Conservation (phyloP, 2,797 vertebrate genomes). For the Spondyliosoma cantharus region DNA sequence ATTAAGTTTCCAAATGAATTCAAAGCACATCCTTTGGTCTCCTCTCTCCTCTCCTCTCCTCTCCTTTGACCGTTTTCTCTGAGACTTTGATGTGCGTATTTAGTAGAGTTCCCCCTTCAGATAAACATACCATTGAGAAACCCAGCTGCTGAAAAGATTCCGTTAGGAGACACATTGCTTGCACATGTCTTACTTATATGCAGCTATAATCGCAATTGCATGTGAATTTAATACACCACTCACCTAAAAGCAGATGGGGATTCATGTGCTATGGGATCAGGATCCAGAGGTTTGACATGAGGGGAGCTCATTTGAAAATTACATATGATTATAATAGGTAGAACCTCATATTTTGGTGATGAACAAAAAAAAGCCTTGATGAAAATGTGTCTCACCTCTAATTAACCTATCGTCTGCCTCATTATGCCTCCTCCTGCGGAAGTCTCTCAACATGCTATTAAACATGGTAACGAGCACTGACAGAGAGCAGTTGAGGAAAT, state of each 20-base stretch:
- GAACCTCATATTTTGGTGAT: constrained; percentile 35
- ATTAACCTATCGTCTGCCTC: constrained; percentile 61
- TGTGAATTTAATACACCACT: not conserved
- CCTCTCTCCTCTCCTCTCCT: too few relatives aligned
- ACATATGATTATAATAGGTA: constrained; percentile 15
- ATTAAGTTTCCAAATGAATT: too few relatives aligned
- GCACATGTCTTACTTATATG: not conserved
- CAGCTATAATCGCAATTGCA: not conserved
- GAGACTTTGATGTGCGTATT: not conserved
- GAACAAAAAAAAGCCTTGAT: constrained; percentile 22
- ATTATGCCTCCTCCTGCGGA: constrained; percentile 11
- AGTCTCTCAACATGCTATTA: constrained; percentile 19
- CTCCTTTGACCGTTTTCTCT: too few relatives aligned
- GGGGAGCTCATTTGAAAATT: constrained; percentile 34
- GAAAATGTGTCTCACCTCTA: constrained; percentile 48
- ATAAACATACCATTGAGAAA: not conserved
- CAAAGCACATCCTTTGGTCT: too few relatives aligned
- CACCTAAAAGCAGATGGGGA: not conserved
- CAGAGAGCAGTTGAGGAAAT: constrained; percentile 10
- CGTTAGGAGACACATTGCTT: not conserved
- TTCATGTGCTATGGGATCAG: not conserved
- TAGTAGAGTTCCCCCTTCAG: not conserved
- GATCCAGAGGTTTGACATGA: constrained; percentile 1
- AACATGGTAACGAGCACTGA: constrained; percentile 15
- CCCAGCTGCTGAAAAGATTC: not conserved